Conservation (phyloP, 2,888 invertebrate species). For the Cancer borealis region DNA sequence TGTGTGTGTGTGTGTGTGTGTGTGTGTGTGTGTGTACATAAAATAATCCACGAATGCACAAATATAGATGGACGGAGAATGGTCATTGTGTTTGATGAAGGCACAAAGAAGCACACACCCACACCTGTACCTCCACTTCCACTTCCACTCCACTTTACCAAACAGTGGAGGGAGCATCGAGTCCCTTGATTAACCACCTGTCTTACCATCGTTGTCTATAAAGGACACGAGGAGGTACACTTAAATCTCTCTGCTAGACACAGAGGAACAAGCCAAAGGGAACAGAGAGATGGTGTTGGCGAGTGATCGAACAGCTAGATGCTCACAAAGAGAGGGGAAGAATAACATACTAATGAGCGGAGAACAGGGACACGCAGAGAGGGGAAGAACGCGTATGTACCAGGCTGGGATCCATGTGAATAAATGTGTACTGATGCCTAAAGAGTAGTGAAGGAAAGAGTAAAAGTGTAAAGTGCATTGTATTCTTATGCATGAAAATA, state of each 20-base stretch:
- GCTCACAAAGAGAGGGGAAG: background rate
- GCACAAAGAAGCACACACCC: too few relatives aligned
- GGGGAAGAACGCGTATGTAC: background rate
- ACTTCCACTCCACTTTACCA: background rate
- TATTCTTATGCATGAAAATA: background rate
- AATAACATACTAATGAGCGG: background rate
- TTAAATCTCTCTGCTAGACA: background rate
- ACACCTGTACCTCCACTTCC: too few relatives aligned
- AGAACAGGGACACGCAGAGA: background rate
- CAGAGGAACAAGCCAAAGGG: background rate
- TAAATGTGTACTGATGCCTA: background rate
- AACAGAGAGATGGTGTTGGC: background rate
- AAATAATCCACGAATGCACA: too few relatives aligned
- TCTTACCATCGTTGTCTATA: background rate
- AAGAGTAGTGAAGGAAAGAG: background rate
- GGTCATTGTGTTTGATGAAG: too few relatives aligned
- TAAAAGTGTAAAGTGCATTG: background rate
- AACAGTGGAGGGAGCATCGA: background rate
- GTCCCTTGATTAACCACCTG: background rate
- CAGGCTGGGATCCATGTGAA: background rate
- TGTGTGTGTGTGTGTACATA: too few relatives aligned
- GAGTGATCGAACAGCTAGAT: background rate
- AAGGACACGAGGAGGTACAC: background rate
- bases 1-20: too few relatives aligned
- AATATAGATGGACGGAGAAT: too few relatives aligned